Conservation (phyloP, 2,797 vertebrate species). For the Danio choprae region DNA sequence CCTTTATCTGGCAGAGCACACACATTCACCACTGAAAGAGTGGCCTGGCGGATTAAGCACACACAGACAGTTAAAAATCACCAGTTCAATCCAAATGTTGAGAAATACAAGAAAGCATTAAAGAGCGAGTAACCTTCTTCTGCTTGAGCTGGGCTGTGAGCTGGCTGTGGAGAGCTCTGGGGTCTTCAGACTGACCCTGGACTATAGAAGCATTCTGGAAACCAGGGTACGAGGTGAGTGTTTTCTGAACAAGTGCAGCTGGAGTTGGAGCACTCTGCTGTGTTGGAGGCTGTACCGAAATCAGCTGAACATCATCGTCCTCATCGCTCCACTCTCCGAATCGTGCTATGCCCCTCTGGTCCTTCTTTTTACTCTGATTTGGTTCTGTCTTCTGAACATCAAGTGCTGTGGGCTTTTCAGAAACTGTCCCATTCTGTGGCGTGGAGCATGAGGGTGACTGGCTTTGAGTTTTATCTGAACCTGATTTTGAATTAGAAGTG, state of each 20-base stretch:
- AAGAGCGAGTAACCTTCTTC: constrained; percentile 82
- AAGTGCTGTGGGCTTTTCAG: constrained; percentile 16
- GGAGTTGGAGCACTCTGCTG: constrained; percentile 63
- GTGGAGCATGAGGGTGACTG: neutral
- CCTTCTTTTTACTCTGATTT: constrained; percentile 15
- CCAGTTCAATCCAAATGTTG: neutral
- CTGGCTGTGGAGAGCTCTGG: constrained; percentile 68
- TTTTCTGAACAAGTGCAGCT: constrained; percentile 68
- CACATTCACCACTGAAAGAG: constrained; percentile 84
- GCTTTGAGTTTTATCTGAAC: constrained; percentile 4
- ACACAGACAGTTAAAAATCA: neutral
- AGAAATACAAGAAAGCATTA: neutral
- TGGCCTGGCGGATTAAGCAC: constrained; percentile 74
- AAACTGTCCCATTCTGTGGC: constrained; percentile 23
- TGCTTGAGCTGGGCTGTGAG: constrained; percentile 85
- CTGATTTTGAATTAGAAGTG: constrained; percentile 11
- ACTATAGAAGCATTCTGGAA: constrained; percentile 63
- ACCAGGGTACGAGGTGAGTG: constrained; percentile 72
- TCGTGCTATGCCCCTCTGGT: neutral
- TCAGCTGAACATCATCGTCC: constrained; percentile 67
- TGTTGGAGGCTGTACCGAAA: constrained; percentile 68
- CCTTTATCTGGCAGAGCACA: constrained; percentile 91
- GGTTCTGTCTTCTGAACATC: neutral
- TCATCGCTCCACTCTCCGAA: constrained; percentile 50
- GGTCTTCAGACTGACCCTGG: constrained; percentile 61